A percentile compares a stretch with the other conserved stretches of the same genome.
phyloP scores from a whole-genome alignment of 2,888 invertebrate genomes.

The Antheraea assamensis region DNA sequence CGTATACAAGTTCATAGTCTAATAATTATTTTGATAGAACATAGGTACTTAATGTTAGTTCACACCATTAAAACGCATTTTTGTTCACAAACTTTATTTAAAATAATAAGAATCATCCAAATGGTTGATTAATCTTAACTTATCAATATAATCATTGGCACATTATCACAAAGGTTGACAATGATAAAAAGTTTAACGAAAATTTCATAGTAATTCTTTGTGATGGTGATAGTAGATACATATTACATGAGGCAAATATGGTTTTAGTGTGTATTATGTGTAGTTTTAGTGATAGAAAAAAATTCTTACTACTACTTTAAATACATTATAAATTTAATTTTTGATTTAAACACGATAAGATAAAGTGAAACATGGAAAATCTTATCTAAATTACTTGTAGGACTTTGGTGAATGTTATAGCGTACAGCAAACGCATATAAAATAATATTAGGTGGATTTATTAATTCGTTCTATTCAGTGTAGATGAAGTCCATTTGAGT shows the following conservation, averaged over 20 bases:
- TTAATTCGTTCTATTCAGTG: slow-evolving; percentile 1
- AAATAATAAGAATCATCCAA: slow-evolving; percentile 37
- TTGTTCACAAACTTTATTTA: slow-evolving; percentile 19
- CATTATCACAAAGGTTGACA: slow-evolving; percentile 81
- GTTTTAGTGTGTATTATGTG: not conserved
- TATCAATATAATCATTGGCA: slow-evolving; percentile 80
- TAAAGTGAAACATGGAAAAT: slow-evolving; percentile 14
- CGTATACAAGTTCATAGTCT: slow-evolving; percentile 32
- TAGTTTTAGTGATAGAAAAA: not conserved
- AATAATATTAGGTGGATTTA: slow-evolving; percentile 21
- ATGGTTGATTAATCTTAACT: slow-evolving; percentile 44
- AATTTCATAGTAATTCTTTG: slow-evolving; percentile 35
- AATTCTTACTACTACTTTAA: slow-evolving; percentile 9
- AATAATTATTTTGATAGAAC: slow-evolving; percentile 22
- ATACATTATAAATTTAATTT: not conserved
- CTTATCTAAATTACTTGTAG: slow-evolving; percentile 31
- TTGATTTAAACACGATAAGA: slow-evolving; percentile 39
- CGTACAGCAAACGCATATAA: not conserved
- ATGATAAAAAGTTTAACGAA: slow-evolving; percentile 60
- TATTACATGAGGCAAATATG: not conserved
- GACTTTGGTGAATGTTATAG: slow-evolving; percentile 49
- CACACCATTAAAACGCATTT: not conserved
- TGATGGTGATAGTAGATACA: slow-evolving; percentile 44
- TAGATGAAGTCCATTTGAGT: not conserved
- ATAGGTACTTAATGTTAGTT: not conserved